Percentiles rank a stretch among this genome's conserved stretches.
phyloP scores from a whole-genome alignment of 2,113 vertebrate species.

The Laticauda laticaudata region DNA sequence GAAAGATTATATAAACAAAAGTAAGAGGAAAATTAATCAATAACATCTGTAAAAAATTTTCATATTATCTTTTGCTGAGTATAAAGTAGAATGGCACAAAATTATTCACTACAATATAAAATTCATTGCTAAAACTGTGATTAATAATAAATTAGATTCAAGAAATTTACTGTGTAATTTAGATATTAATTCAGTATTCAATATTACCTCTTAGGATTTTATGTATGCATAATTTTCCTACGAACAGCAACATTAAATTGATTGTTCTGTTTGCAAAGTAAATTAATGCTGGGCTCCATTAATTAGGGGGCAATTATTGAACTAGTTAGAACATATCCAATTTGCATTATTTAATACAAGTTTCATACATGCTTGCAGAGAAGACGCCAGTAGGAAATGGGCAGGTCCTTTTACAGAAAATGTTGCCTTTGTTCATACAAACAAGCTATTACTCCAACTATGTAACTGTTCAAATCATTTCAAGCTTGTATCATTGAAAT shows the following conservation, averaged over 20 bases:
- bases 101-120: constrained; percentile 51
- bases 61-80: constrained; percentile 3
- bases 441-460: neutral
- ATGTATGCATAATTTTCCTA: constrained; percentile 28
- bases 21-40: constrained; percentile 19
- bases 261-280: constrained; percentile 30
- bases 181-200: constrained; percentile 40
- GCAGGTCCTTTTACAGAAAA: neutral
- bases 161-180: constrained; percentile 52
- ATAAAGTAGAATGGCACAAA: neutral
- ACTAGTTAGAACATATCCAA: constrained; percentile 13
- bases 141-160: constrained; percentile 69
- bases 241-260: constrained; percentile 34
- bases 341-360: constrained; percentile 23
- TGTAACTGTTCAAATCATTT: neutral
- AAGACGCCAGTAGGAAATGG: neutral
- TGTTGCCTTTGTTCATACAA: neutral
- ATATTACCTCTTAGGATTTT: constrained; percentile 32
- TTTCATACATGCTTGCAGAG: constrained; percentile 15
- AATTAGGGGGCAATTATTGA: constrained; percentile 40
- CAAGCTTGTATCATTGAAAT: neutral
- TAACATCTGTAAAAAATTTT: neutral
- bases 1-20: constrained; percentile 25
- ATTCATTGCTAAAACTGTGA: constrained; percentile 59
- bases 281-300: constrained; percentile 40